phyloP scores from a whole-genome alignment of 2,888 invertebrate genomes.

The Drosophila koepferae region DNA sequence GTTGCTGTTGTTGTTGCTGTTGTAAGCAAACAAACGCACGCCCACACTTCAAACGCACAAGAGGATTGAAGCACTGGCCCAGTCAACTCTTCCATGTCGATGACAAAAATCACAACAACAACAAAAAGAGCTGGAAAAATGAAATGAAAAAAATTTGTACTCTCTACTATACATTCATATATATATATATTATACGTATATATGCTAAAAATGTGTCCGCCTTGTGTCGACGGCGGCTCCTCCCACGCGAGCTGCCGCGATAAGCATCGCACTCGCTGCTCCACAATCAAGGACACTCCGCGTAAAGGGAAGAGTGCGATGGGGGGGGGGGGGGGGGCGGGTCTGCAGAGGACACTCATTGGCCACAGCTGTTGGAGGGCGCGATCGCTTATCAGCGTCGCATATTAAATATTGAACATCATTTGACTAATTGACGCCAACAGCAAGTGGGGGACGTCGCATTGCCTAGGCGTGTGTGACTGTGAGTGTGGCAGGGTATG shows the following conservation, averaged over 20 bases:
- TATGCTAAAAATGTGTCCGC: conserved; percentile 72
- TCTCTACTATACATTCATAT: neutral
- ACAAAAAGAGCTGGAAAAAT: conserved; percentile 17
- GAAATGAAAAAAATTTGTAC: conserved; percentile 12
- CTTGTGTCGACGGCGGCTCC: conserved; percentile 75
- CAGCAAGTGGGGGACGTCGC: neutral
- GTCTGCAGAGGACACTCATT: conserved; percentile 62
- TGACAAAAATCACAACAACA: conserved; percentile 65
- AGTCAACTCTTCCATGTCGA: conserved; percentile 75
- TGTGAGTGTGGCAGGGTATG: conserved; percentile 4
- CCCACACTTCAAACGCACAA: conserved; percentile 66
- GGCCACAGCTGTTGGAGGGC: conserved; percentile 65
- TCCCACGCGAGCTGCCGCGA: conserved; percentile 63
- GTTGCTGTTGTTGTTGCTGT: conserved; percentile 34
- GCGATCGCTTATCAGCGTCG: conserved; percentile 80
- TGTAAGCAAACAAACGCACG: conserved; percentile 77
- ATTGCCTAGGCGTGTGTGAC: neutral
- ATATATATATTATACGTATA: conserved; percentile 7
- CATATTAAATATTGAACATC: conserved; percentile 85
- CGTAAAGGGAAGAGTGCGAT: neutral
- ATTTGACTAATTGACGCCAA: conserved; percentile 84
- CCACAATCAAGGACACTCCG: conserved; percentile 75
- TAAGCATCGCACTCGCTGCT: conserved; percentile 64
- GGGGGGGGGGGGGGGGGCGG: conserved; percentile 13
- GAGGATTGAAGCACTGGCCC: conserved; percentile 36